Evolutionary conservation across 2,113 vertebrate species (phyloP), one percentile per base, ranked within the genome.

Genomic region (Melanerpes formicivorus): DNA sequence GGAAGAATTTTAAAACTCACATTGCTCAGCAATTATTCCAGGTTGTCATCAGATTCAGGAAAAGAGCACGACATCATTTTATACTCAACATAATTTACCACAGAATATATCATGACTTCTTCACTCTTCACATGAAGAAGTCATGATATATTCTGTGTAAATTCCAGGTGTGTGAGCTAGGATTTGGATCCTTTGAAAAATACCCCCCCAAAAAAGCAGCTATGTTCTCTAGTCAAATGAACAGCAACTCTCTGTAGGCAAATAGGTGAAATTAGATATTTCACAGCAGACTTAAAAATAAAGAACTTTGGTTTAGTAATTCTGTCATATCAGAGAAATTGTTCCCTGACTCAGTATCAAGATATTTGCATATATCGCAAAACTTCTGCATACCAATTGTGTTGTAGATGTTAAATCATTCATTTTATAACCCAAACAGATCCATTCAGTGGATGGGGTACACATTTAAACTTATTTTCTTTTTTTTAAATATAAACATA

Each of bases 1-100:
- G 55, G 73, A 83, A 93, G 76, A 84, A 46, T 81, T 90, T 93
- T 34, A 84, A 92, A 93, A 85, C 75, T 88, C 66, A 70, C 10
- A 19, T 83, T 88, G 58, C 87, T 93, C 90, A 93, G 94, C 76
- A 87, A 52, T 83, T 84, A 80, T 79, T 95, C 56, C 55, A 65
- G 18, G 76, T 74, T 90, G 80, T 90, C 90, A 90, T 75, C 80
- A 88, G n/a, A 88, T 84, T 91, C 66, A 79, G 50, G 73, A 88
- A 91, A 91, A 74, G 34, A 79, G 59, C 63, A 81, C 58, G 66
- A 87, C 64, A 40, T 85, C 29, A 50, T 69, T 86, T 90, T 80
- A 52, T 72, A 63, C 55, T 86, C 55, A 73, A 72, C 22, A 12
- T 66, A 67, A 52, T 34, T 44, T 44, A 44, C 42, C 42, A 44